phyloP scores from a whole-genome alignment of 2,113 vertebrate genomes.

The Climacteris rufus region DNA sequence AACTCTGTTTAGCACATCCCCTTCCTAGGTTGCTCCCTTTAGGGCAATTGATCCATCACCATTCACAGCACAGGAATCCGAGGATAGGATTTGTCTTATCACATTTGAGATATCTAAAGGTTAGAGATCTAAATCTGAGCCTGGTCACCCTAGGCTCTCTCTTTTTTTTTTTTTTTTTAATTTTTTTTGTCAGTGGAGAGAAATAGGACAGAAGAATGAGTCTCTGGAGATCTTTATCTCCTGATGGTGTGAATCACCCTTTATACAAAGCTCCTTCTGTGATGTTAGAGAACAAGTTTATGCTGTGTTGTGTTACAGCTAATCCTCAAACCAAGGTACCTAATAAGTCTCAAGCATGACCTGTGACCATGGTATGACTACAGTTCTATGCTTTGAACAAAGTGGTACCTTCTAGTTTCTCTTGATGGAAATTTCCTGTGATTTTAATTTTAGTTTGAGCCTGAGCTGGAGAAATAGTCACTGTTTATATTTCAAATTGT shows the following conservation, averaged over 20 bases:
- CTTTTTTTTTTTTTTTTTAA: neutral
- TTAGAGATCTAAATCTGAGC: neutral
- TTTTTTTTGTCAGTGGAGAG: neutral
- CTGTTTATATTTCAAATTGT: neutral
- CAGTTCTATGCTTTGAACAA: neutral
- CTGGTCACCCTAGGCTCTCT: neutral
- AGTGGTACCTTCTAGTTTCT: neutral
- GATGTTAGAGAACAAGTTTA: neutral
- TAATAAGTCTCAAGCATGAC: neutral
- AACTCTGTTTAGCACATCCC: accelerated
- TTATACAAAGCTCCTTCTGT: neutral
- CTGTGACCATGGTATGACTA: neutral
- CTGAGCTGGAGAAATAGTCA: neutral
- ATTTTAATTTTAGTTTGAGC: neutral
- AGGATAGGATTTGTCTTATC: neutral
- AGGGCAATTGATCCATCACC: neutral
- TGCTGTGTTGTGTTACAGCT: neutral
- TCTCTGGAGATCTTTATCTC: neutral
- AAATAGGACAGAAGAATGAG: neutral
- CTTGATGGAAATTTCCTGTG: neutral
- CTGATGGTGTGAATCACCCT: neutral
- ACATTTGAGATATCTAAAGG: neutral
- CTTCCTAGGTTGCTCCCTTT: neutral
- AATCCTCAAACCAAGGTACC: neutral
- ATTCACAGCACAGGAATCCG: neutral